phyloP scores from a whole-genome alignment of 2,797 vertebrate species.

The Anas bernieri region DNA sequence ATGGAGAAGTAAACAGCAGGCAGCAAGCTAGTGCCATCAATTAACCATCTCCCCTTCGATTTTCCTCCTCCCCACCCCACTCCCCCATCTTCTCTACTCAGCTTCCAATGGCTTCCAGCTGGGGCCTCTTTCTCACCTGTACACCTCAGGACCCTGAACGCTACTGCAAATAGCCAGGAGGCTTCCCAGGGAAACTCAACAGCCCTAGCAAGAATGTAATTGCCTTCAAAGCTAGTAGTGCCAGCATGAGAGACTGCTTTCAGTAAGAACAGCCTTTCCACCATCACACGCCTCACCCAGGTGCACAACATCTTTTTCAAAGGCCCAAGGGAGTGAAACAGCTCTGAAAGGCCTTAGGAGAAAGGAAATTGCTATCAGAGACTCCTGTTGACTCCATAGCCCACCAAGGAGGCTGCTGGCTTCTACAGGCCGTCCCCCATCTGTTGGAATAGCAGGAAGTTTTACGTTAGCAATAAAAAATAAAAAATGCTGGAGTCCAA shows the following conservation, averaged over 20 bases:
- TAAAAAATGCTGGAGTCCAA: constrained; percentile 71
- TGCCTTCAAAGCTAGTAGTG: constrained; percentile 7
- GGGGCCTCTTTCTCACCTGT: constrained; percentile 14
- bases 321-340: constrained; percentile 54
- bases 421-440: constrained; percentile 64
- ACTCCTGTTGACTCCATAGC: constrained; percentile 44
- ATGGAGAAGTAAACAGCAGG: background rate
- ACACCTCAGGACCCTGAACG: background rate
- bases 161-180: constrained; percentile 9
- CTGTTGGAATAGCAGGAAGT: constrained; percentile 70
- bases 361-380: constrained; percentile 60
- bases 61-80: background rate
- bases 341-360: constrained; percentile 41
- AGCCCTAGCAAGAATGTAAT: constrained; percentile 3
- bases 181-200: background rate
- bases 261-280: background rate
- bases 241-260: background rate
- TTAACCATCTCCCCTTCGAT: background rate
- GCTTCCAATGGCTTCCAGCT: background rate
- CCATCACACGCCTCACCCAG: constrained; percentile 8
- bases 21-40: background rate
- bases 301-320: constrained; percentile 37
- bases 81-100: background rate
- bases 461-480: constrained; percentile 65
- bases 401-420: constrained; percentile 64